Percentiles rank a stretch among this genome's conserved stretches.
phyloP scores from a whole-genome alignment of 2,113 vertebrate species.

The Varanus komodoensis region DNA sequence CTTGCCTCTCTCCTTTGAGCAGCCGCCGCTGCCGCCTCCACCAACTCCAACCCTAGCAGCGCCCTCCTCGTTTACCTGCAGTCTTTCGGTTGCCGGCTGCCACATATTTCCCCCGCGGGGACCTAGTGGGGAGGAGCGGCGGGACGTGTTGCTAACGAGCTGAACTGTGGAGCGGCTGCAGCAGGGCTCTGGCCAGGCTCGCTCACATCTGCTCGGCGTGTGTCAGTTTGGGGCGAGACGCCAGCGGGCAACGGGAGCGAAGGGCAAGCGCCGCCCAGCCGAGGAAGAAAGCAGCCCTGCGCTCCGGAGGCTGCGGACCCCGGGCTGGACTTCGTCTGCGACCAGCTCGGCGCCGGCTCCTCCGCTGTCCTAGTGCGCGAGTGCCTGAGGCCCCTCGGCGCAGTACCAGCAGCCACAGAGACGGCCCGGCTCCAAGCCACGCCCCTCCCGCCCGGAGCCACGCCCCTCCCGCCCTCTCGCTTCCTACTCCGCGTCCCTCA shows the following conservation, averaged over 20 bases:
- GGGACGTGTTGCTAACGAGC: conserved; percentile 21
- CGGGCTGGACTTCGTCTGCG: conserved; percentile 45
- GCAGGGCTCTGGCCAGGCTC: conserved; percentile 16
- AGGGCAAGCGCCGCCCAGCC: conserved; percentile 11
- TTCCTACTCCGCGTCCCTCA: not conserved
- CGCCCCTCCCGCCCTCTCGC: not conserved
- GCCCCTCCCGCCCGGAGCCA: conserved; percentile 31
- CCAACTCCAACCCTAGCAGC: not conserved
- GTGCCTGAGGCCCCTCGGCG: conserved; percentile 39
- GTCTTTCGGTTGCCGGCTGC: conserved; percentile 94
- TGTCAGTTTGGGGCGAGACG: conserved; percentile 27
- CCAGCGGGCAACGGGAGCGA: conserved; percentile 19
- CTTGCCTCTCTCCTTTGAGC: not conserved
- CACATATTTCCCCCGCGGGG: conserved; percentile 83
- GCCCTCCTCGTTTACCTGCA: conserved; percentile 84
- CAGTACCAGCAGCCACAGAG: conserved; percentile 21
- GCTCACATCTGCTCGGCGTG: conserved; percentile 81
- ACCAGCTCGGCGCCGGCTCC: conserved; percentile 9
- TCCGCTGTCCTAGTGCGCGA: conserved; percentile 10
- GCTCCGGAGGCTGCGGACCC: conserved; percentile 52
- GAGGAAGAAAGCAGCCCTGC: conserved; percentile 26
- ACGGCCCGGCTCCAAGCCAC: conserved; percentile 37
- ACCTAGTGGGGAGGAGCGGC: conserved; percentile 27
- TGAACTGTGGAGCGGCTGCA: conserved; percentile 18
- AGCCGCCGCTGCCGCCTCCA: not conserved